Evolutionary conservation across 2,888 invertebrate species (phyloP).

Genomic region (Folsomia candida): DNA sequence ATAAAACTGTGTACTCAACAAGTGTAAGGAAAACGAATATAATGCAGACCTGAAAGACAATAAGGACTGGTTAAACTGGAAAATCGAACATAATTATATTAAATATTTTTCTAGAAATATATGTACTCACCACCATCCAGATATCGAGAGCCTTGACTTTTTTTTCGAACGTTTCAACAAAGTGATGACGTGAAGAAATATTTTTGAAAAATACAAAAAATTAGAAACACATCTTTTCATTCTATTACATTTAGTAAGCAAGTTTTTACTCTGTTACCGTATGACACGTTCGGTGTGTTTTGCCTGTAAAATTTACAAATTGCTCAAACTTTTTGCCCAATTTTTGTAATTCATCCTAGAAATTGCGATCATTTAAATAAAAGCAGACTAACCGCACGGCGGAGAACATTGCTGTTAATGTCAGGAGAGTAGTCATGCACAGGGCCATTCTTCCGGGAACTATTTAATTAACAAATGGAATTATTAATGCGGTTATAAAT

Average conservation of each 20-base stretch:
- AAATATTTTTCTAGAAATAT: background rate
- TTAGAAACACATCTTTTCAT: no score
- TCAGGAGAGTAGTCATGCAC: conserved; percentile 50
- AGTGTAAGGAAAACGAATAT: conserved; percentile 49
- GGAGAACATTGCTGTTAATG: conserved; percentile 50
- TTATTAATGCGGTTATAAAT: background rate
- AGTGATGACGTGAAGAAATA: no score
- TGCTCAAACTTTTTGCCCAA: no score
- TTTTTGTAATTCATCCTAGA: no score
- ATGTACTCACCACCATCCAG: conserved; percentile 47
- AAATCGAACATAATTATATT: no score
- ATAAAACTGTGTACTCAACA: conserved; percentile 48
- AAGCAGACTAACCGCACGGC: conserved; percentile 48
- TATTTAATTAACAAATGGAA: conserved; percentile 13
- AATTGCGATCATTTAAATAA: no score
- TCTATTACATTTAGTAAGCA: no score
- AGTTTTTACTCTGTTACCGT: conserved; percentile 29
- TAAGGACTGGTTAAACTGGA: no score
- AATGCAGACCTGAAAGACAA: conserved; percentile 35
- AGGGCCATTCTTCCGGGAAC: conserved; percentile 49
- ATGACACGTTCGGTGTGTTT: conserved; percentile 50
- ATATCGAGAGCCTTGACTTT: conserved; percentile 46
- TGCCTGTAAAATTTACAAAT: conserved; percentile 35
- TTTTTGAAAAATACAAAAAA: background rate
- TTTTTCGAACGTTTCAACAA: no score